These are phyloP conservation scores for Drosophila tristis DNA, from an alignment of 1,140 invertebrate species.

Conservation along the genomic window DNA sequence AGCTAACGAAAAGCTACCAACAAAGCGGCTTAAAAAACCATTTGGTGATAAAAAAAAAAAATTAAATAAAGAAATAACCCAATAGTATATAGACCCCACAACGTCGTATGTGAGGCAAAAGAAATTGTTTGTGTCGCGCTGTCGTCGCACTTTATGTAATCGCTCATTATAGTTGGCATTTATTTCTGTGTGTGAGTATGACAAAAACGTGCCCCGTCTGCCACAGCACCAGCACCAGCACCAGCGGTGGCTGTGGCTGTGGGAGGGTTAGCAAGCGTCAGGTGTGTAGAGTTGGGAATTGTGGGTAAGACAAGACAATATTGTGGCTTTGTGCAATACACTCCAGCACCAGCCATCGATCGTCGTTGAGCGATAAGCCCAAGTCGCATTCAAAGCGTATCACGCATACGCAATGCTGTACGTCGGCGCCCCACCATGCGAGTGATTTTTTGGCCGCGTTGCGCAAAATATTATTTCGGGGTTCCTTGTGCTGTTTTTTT, in stretches of 20 bases:
- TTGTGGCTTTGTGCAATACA: constrained; percentile 46
- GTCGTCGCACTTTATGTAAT: constrained; percentile 66
- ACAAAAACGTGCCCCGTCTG: constrained; percentile 55
- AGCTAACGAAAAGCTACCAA: constrained; percentile 44
- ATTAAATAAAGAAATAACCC: not conserved
- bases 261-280: constrained; percentile 13
- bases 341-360: constrained; percentile 24
- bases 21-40: constrained; percentile 63
- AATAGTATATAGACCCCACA: not conserved
- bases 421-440: constrained; percentile 10
- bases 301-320: constrained; percentile 22
- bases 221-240: not conserved
- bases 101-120: constrained; percentile 37
- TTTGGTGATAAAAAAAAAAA: constrained; percentile 40
- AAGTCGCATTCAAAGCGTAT: constrained; percentile 59
- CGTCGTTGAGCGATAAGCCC: constrained; percentile 54
- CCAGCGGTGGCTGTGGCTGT: not conserved
- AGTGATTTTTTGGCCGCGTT: constrained; percentile 38
- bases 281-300: constrained; percentile 1
- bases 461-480: constrained; percentile 8
- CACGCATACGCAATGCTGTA: constrained; percentile 70
- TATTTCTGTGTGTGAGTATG: constrained; percentile 9
- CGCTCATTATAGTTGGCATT: constrained; percentile 79
- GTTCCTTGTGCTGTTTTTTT: not conserved
- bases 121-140: constrained; percentile 56